Evolutionary conservation across 2,113 vertebrate genomes (phyloP), one percentile per base, ranked within the genome.

Genomic region (Pollachius pollachius): DNA sequence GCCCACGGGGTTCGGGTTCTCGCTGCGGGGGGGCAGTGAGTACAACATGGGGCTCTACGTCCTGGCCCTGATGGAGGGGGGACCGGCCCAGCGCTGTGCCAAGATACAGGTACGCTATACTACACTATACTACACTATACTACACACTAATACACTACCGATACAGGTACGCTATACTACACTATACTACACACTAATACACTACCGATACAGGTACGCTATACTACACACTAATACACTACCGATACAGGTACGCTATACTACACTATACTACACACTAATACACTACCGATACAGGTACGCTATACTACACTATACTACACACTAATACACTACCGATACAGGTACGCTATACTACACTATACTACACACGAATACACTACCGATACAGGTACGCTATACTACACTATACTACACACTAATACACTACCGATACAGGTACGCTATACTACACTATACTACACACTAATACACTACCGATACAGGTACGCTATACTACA

Each of bases 1-100:
- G 4, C 88, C 93, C 0, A 84, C 84, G 0, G 95, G 94, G 0
- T 96, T 95, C 9, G 94, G 94, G 16, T 90, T 96, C 78, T 94
- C 93, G 57, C 84, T 95, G 81, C 84, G 92, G 64, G 94, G 95
- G 9, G 94, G 94, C 65, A 86, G 85, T 16, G 94, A 94, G 82
- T 93, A 92, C 76, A 92, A 94, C 74, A 91, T 93, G 89, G 91
- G 92, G 0, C 85, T 95, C 58, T 90, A 93, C 0, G 90, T 95
- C 0, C 82, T 92, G 16, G 92, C 92, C 2, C 84, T 96, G 72
- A 94, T 95, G 91, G 93, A 94, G 1, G 92, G 93, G 0, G 94
- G 95, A 0, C 93, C 94, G 0, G 94, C 95, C 18, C 91, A 94
- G 62, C 87, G 89, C 60, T 94, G 93, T 81, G 91, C 89, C 81